Base-by-base conservation (phyloP, 2,888 invertebrate genomes). In the Watsonalla binaria region DNA sequence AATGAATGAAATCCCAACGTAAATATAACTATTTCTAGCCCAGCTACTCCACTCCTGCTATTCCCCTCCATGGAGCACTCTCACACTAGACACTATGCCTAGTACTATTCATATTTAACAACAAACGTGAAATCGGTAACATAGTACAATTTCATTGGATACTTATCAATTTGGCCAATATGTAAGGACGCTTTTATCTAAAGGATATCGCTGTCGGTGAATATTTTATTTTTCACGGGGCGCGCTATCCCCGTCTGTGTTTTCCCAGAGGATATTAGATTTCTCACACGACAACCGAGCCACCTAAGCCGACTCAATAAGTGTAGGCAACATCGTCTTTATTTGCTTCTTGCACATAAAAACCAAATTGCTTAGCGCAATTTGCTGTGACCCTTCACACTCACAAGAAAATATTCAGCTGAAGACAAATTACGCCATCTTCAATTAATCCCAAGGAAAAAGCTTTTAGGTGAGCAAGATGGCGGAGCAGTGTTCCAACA, bases 231-330 rank as follows among this genome's bases (percentile, higher is more conserved):
- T 73, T 70, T 72, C 73, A 59, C 59, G 72, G 66, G 70, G 65
- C 70, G 58, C 63, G 76, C 74, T 81, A 78, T 83, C 82, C 65
- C 70, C 72, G 72, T 58, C 73, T 72, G 72, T 75, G 66, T 76
- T 72, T 73, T 76, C 82, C 79, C 78, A 62, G 63, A 78, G 80
- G 82, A 80, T 81, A 82, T 84, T 81, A 78, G 69, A 78, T 81
- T 78, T 74, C 72, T 75, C 70, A 68, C 70, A 68, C 68, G 69
- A 71, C 58, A 58, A 56, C 58, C 63, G 60, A 63, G 62, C 66
- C 61, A 56, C 55, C 63, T 65, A 66, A 70, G 62, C 58, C 60
- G 58, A 53, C 57, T 60, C 58, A 66, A 63, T 67, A 66, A 66
- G 66, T 65, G 66, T 62, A 64, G 66, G 67, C 71, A 70, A 69